Evolutionary conservation across 2,113 vertebrate species (phyloP).

Genomic region (Istiophorus platypterus): DNA sequence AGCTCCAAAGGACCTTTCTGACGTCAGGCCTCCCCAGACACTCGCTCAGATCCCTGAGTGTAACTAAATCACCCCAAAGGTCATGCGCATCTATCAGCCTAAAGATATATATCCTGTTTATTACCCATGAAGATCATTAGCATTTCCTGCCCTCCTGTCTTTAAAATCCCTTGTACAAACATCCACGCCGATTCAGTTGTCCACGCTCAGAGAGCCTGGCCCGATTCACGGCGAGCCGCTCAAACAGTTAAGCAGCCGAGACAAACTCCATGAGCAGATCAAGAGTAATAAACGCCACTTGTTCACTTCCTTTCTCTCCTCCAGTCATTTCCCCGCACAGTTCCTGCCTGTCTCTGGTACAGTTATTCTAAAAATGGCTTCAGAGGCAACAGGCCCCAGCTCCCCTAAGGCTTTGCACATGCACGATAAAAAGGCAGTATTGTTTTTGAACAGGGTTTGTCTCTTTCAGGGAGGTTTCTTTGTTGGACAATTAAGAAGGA

Average conservation of each 20-base stretch:
- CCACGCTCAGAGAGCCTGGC: constrained; percentile 38
- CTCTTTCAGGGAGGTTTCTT: constrained; percentile 8
- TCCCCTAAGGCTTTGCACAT: constrained; percentile 28
- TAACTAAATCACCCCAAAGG: constrained; percentile 69
- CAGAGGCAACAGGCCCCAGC: constrained; percentile 11
- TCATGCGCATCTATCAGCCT: constrained; percentile 59
- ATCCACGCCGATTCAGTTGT: constrained; percentile 63
- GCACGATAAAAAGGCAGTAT: constrained; percentile 45
- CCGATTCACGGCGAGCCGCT: constrained; percentile 45
- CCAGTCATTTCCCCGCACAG: constrained; percentile 7
- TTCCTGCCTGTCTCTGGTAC: constrained; percentile 48
- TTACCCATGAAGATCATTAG: constrained; percentile 69
- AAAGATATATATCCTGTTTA: constrained; percentile 74
- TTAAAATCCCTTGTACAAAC: constrained; percentile 64
- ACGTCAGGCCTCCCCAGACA: constrained; percentile 53
- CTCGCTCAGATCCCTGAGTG: constrained; percentile 57
- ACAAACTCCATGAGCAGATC: constrained; percentile 42
- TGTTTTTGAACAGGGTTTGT: constrained; percentile 32
- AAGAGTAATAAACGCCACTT: constrained; percentile 43
- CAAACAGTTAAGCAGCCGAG: constrained; percentile 24
- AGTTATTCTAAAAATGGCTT: constrained; percentile 47
- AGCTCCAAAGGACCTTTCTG: constrained; percentile 47
- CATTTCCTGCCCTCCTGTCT: constrained; percentile 63
- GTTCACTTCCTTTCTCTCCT: constrained; percentile 43
- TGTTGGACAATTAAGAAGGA: neutral